phyloP scores from a whole-genome alignment of 2,888 invertebrate genomes.

The Netelia melanura region DNA sequence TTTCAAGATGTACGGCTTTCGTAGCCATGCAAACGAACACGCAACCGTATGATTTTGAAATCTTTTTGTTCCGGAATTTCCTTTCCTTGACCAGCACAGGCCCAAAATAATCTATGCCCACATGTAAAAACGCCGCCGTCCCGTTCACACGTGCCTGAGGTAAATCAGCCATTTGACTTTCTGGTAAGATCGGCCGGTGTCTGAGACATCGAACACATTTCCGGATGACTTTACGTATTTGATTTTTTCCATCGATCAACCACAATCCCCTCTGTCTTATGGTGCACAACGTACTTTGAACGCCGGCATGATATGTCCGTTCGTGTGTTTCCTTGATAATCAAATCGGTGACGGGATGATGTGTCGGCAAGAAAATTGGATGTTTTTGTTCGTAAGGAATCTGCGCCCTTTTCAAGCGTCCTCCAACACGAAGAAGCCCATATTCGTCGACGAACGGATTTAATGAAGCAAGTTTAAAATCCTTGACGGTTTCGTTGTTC shows the following conservation, averaged over 20 bases:
- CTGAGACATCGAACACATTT: slow-evolving; percentile 45
- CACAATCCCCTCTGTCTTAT: slow-evolving; percentile 51
- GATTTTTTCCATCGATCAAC: slow-evolving; percentile 54
- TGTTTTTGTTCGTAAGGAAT: slow-evolving; percentile 4
- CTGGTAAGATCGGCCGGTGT: slow-evolving; percentile 36
- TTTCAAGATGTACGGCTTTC: slow-evolving; percentile 20
- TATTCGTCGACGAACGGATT: slow-evolving; percentile 52
- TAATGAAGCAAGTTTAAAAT: slow-evolving; percentile 39
- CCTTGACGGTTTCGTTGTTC: slow-evolving; percentile 36
- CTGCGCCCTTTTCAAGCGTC: slow-evolving; percentile 40
- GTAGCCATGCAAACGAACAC: slow-evolving; percentile 36
- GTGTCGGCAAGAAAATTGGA: slow-evolving; percentile 27
- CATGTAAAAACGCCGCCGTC: slow-evolving; percentile 48
- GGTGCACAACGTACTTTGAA: slow-evolving; percentile 51
- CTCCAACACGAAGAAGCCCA: slow-evolving; percentile 56
- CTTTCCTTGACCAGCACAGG: too few species aligned
- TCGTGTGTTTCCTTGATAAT: slow-evolving; percentile 58
- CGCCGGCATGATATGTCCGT: slow-evolving; percentile 47
- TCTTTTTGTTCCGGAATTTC: slow-evolving; percentile 31
- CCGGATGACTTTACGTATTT: slow-evolving; percentile 30
- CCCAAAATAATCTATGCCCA: slow-evolving; percentile 60
- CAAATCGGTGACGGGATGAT: slow-evolving; percentile 55
- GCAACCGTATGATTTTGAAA: slow-evolving; percentile 38
- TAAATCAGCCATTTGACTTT: slow-evolving; percentile 31
- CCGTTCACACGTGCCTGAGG: not conserved